A percentile compares a stretch with the other conserved stretches of the same genome.
Conservation (phyloP, 2,113 vertebrate genomes). For the Oncorhynchus tshawytscha region DNA sequence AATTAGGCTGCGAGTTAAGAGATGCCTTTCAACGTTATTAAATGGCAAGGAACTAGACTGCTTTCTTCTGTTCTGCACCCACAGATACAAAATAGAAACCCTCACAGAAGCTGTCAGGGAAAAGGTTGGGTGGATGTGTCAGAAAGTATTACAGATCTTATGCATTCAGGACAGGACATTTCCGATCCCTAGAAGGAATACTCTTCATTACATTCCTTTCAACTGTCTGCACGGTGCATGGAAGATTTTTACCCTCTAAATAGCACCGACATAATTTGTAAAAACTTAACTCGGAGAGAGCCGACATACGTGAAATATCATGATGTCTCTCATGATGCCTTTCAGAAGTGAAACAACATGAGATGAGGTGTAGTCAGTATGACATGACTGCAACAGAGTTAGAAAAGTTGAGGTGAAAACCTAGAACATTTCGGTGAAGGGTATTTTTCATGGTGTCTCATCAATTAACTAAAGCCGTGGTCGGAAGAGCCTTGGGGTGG, state of each 20-base stretch:
- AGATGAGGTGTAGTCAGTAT: conserved; percentile 18
- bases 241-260: conserved; percentile 22
- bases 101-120: conserved; percentile 54
- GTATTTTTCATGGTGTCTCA: conserved; percentile 74
- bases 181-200: conserved; percentile 64
- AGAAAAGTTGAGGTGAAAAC: conserved; percentile 65
- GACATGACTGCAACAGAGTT: conserved; percentile 51
- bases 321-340: background rate
- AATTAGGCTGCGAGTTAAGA: conserved; percentile 70
- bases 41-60: conserved; percentile 69
- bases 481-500: conserved; percentile 46
- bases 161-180: conserved; percentile 66
- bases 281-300: conserved; percentile 50
- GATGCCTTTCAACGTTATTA: conserved; percentile 63
- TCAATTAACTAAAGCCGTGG: conserved; percentile 77
- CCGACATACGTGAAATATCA: conserved; percentile 51
- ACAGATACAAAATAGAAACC: conserved; percentile 42
- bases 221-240: conserved; percentile 18
- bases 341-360: conserved; percentile 53
- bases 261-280: conserved; percentile 60
- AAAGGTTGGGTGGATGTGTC: conserved; percentile 66
- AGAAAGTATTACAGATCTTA: conserved; percentile 71
- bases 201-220: conserved; percentile 38
- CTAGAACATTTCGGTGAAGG: conserved; percentile 59
- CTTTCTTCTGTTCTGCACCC: conserved; percentile 59